Conservation (phyloP, 2,888 invertebrate species). For the Chaitophorus viminalis region DNA sequence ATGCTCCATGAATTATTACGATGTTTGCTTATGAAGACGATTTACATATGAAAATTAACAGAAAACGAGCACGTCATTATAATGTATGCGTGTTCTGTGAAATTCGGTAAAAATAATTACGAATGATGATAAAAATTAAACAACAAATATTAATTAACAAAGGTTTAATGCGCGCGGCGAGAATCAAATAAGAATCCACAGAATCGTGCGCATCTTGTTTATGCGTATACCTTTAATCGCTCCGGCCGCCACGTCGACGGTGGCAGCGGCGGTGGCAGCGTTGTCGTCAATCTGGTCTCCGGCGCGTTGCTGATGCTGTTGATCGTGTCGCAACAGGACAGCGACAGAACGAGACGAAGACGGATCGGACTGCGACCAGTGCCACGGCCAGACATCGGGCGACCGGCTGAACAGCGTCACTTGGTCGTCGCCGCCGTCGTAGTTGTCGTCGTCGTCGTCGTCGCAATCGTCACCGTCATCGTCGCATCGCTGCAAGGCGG, state of each 20-base stretch:
- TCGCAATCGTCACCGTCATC: neutral
- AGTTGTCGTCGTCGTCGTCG: neutral
- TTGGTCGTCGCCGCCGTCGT: neutral
- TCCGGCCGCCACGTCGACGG: neutral
- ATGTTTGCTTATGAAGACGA: too few species aligned
- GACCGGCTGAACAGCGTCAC: neutral
- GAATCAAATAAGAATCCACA: neutral
- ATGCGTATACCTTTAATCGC: neutral
- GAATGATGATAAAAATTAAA: too few species aligned
- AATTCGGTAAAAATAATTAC: neutral
- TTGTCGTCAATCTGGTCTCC: neutral
- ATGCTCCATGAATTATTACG: too few species aligned
- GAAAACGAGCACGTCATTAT: too few species aligned
- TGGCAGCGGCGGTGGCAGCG: too few species aligned
- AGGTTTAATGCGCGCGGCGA: neutral
- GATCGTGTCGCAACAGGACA: neutral
- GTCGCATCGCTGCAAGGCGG: neutral
- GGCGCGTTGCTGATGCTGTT: too few species aligned
- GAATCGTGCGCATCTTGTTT: too few species aligned
- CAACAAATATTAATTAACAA: too few species aligned
- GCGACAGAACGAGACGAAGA: neutral
- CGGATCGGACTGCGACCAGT: neutral
- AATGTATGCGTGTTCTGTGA: too few species aligned
- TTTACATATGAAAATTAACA: too few species aligned
- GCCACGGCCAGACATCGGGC: neutral